Evolutionary conservation across 2,113 vertebrate species (phyloP), one percentile per base, ranked within the genome.

Genomic region (Cyrtonyx montezumae): DNA sequence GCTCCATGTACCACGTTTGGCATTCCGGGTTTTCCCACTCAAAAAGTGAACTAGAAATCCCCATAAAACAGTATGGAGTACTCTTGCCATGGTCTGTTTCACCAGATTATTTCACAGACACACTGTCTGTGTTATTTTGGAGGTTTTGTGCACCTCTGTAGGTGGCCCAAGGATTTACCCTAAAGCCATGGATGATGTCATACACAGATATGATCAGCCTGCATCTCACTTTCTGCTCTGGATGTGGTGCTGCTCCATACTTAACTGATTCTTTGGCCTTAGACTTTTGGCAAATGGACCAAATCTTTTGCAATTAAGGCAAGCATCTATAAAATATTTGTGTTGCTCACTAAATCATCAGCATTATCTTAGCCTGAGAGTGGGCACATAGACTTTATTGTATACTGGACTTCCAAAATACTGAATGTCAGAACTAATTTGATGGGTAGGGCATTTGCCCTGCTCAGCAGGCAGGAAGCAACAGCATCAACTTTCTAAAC

Each of bases 281-380:
- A 26, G 37, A 21, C 19, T 61, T 53, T 42, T 40, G 59, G 48
- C 23, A 75, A 55, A 55, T 0, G 6, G 17, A 43, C 22, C 10
- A 42, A 48, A 43, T 6, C 21, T 48, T 65, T 26, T 42, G 34
- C 70, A 25, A n/a, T 53, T 26, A n/a, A 73, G 30, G 6, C 74
- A 53, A 66, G 23, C 6, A 22, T 13, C 11, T n/a, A 58, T 4
- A 3, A 42, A 8, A 42, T 1, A 2, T 30, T 0, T 9, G 6
- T 30, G 40, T 43, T 25, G 23, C 22, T 25, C 76, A n/a, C 40
- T 43, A 48, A 79, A 28, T 13, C 6, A 17, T n/a, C 14, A 49
- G 2, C 0, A 0, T 1, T n/a, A 34, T 22, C 32, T 37, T 43
- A 55, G 18, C 34, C 59, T 69, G 9, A 23, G 3, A 36, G 30